phyloP scores from a whole-genome alignment of 2,888 invertebrate genomes.

The Eudiplozoon nipponicum region DNA sequence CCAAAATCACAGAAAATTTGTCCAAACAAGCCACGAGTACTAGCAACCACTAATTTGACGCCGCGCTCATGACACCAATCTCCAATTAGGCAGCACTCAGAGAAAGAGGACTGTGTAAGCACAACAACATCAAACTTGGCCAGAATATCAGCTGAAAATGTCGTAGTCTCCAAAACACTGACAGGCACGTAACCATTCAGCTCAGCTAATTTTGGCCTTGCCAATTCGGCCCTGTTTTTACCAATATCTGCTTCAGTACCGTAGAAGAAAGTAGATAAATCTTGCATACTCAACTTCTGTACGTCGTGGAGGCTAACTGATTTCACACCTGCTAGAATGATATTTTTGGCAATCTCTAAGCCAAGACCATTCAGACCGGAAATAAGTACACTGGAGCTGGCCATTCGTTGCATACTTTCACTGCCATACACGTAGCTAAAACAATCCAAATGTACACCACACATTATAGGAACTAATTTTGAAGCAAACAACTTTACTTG shows the following conservation, averaged over 20 bases:
- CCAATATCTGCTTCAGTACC: conserved; percentile 48
- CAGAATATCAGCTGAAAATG: too few relatives aligned
- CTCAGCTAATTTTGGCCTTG: conserved; percentile 46
- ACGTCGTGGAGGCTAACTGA: conserved; percentile 77
- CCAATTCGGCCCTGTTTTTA: conserved; percentile 51
- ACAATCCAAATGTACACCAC: too few relatives aligned
- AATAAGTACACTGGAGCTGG: conserved; percentile 61
- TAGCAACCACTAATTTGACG: conserved; percentile 54
- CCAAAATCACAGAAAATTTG: conserved; percentile 92
- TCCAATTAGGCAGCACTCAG: too few relatives aligned
- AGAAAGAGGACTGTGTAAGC: too few relatives aligned
- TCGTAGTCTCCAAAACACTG: conserved; percentile 32
- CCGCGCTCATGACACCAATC: conserved; percentile 48
- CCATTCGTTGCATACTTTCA: conserved; percentile 95
- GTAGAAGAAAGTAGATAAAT: conserved; percentile 63
- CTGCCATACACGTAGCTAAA: conserved; percentile 89
- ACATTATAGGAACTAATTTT: too few relatives aligned
- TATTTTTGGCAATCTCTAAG: conserved; percentile 85
- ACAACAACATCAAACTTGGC: too few relatives aligned
- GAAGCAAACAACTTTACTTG: too few relatives aligned
- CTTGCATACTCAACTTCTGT: conserved; percentile 37
- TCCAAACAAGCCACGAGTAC: conserved; percentile 62
- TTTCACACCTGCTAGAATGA: conserved; percentile 80
- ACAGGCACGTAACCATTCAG: conserved; percentile 67
- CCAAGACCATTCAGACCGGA: conserved; percentile 77